Evolutionary conservation across 1,140 invertebrate species (phyloP).

Genomic region (Heliconius hermathena): DNA sequence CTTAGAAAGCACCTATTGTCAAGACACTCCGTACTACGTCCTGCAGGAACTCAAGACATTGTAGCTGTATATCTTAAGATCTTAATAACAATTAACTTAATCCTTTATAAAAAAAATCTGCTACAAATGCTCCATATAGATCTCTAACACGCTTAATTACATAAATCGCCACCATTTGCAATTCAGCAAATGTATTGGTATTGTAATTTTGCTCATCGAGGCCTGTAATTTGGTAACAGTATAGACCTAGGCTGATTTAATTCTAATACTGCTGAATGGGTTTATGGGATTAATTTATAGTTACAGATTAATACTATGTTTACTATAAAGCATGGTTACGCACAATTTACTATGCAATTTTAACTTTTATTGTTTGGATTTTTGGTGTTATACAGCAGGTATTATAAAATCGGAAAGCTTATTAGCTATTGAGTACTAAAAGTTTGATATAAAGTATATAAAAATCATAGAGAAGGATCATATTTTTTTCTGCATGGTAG

Average conservation of each 20-base stretch:
- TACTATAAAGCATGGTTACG: not conserved
- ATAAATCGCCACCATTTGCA: not conserved
- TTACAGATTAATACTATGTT: constrained; percentile 4
- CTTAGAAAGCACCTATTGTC: no score
- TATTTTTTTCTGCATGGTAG: no score
- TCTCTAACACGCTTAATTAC: not conserved
- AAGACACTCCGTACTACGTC: no score
- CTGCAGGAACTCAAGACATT: no score
- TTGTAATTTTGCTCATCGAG: constrained; percentile 17
- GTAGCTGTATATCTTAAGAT: no score
- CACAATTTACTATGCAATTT: not conserved
- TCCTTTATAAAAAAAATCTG: no score
- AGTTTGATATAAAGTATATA: not conserved
- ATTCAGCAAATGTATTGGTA: constrained; percentile 19
- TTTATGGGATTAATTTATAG: constrained; percentile 16
- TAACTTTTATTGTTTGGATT: not conserved
- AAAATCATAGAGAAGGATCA: no score
- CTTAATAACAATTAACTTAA: no score
- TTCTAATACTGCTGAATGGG: constrained; percentile 18
- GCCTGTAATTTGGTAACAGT: constrained; percentile 19
- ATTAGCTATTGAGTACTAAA: no score
- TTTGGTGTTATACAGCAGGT: not conserved
- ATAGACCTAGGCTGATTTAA: constrained; percentile 15
- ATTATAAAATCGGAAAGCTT: no score
- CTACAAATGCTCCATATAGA: not conserved